A percentile compares a stretch with the other conserved stretches of the same genome.
Evolutionary conservation across 2,113 vertebrate species (phyloP).

Genomic region (Saimiri boliviensis): DNA sequence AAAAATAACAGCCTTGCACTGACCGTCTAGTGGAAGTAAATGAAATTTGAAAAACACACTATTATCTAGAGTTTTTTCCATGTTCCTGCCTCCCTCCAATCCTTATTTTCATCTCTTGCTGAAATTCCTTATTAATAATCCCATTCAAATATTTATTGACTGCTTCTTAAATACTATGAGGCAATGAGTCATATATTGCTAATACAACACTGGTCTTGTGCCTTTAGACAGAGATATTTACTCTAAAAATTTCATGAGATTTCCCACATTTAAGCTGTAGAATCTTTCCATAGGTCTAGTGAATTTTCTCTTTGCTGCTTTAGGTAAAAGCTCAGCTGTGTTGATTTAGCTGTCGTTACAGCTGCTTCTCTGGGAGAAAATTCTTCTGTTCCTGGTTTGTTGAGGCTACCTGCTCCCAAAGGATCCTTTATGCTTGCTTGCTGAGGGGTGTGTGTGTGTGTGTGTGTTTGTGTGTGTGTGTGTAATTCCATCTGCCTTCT

Average conservation of each 20-base stretch:
- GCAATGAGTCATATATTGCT: neutral
- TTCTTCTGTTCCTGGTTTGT: neutral
- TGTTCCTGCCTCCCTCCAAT: neutral
- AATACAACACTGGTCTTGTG: neutral
- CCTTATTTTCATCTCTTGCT: neutral
- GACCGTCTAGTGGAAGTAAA: neutral
- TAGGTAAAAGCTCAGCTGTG: neutral
- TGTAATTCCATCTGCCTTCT: neutral
- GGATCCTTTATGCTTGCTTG: neutral
- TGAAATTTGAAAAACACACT: neutral
- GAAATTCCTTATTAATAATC: neutral
- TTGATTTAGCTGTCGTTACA: constrained; percentile 9
- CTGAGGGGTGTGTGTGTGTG: neutral
- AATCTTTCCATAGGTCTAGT: neutral
- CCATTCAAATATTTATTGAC: constrained; percentile 37
- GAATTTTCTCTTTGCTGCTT: constrained; percentile 22
- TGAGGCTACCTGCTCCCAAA: neutral
- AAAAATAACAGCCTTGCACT: neutral
- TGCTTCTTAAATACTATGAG: neutral
- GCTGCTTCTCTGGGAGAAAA: neutral
- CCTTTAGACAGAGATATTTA: constrained; percentile 44
- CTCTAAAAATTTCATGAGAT: constrained; percentile 12
- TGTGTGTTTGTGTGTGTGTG: neutral
- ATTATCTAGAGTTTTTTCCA: neutral
- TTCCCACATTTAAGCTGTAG: neutral